Base-by-base conservation (phyloP, 2,888 invertebrate genomes). In the Machimus rusticus region DNA sequence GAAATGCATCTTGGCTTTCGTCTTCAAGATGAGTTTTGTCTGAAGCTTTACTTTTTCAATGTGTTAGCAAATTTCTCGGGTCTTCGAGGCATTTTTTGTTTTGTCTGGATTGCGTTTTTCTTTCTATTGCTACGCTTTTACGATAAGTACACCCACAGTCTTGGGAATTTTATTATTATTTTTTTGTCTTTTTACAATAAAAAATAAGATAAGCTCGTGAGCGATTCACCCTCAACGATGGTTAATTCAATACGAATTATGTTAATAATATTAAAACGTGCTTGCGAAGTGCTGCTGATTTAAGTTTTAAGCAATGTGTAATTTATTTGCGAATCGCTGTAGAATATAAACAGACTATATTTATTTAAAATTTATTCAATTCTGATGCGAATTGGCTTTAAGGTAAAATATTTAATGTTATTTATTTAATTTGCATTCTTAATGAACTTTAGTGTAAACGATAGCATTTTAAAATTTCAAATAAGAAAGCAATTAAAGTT, bases 51-150 rank as follows among this genome's bases (percentile, higher is more conserved):
- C 37, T 82, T 82, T 82, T 37, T 37, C 66, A 31, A 34, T 57
- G 57, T 28, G 34, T 51, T 16, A 37, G 82, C 82, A 51, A 57
- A 66, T 82, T 57, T 57, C 23, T 34, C 55, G 39, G 55, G 82
- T 82, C 82, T 82, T 66, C 2, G 55, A 82, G 57, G 82, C 37
- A 39, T 57, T 82, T 82, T 57, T 66, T 82, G 57, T 82, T 82
- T 55, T 82, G 34, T 37, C 57, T 37, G 28, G 37, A 28, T 82
- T 37, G 51, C 78, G 78, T 19, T 57, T 57, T 57, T 82, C 19
- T 82, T 81, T 82, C 28, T 51, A 28, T 55, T 57, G 66, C 51
- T 81, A 66, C 28, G 66, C 8, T 66, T 66, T 12, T 66, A 66
- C 3, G 19, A 66, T 66, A 66, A 66, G 12, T 4, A 23, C 66